Evolutionary conservation across 2,797 vertebrate species (phyloP).

Genomic region (Phrynocephalus guinanensis): DNA sequence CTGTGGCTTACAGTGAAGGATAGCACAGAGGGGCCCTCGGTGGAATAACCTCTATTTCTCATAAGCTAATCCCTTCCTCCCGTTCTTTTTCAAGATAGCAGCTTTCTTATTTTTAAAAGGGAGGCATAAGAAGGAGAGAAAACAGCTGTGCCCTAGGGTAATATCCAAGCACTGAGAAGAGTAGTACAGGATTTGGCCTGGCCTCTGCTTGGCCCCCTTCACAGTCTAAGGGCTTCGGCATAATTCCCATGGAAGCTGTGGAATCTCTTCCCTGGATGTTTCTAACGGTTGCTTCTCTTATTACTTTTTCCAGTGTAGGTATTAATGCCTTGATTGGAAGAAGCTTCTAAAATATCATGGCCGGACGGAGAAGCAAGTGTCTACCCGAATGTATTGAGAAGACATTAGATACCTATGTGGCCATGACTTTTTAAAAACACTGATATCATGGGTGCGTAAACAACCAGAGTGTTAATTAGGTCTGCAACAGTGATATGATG

Average conservation of each 20-base stretch:
- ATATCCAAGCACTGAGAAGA: slow-evolving; percentile 17
- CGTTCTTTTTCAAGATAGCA: slow-evolving; percentile 18
- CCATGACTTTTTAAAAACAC: no score
- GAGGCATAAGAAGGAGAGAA: slow-evolving; percentile 12
- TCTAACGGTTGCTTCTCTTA: slow-evolving; percentile 5
- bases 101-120: slow-evolving; percentile 32
- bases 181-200: neutral
- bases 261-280: slow-evolving; percentile 33
- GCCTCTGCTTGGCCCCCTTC: neutral
- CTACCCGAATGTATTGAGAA: neutral
- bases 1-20: slow-evolving; percentile 5
- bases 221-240: neutral
- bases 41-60: slow-evolving; percentile 19
- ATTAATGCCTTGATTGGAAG: slow-evolving; percentile 9
- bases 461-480: neutral
- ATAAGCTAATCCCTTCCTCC: neutral
- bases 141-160: slow-evolving; percentile 26
- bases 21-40: neutral
- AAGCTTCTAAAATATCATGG: slow-evolving; percentile 7
- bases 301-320: slow-evolving; percentile 24
- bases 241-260: slow-evolving; percentile 18
- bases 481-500: neutral
- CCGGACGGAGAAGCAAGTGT: neutral
- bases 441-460: neutral
- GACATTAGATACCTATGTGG: neutral